Conservation (phyloP, 2,797 vertebrate species). For the Alosa sapidissima region DNA sequence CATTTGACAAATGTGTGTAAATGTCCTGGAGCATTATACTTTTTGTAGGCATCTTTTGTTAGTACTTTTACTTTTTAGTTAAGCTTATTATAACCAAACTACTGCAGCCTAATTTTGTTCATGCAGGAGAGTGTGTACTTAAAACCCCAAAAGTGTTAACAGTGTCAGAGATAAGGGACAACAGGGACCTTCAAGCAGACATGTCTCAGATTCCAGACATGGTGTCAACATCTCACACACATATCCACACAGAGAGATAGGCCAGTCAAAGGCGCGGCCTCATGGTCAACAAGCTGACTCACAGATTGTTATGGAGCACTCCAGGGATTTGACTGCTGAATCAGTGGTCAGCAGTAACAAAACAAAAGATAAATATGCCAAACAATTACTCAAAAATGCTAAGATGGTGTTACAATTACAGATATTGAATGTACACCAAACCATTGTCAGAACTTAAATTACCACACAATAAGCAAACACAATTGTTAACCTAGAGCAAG, state of each 20-base stretch:
- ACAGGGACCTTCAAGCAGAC: constrained; percentile 66
- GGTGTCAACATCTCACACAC: constrained; percentile 63
- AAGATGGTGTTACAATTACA: neutral
- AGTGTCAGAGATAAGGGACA: constrained; percentile 42
- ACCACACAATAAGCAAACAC: neutral
- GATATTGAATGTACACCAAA: neutral
- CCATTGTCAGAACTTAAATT: neutral
- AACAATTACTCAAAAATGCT: neutral
- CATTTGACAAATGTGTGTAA: neutral
- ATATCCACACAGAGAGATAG: neutral
- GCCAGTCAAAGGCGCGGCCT: constrained; percentile 3
- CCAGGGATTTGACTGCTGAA: neutral
- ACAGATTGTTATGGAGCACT: neutral
- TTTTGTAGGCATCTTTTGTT: neutral
- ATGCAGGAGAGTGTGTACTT: neutral
- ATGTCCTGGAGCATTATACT: neutral
- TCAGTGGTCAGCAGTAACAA: neutral
- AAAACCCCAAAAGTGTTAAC: neutral
- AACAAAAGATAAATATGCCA: neutral
- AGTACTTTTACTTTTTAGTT: neutral
- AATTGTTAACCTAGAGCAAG: neutral
- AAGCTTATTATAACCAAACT: neutral
- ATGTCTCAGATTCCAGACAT: constrained; percentile 71
- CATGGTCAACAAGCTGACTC: neutral
- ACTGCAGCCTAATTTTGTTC: neutral